phyloP scores from a whole-genome alignment of 2,797 vertebrate genomes.

The Rhinella marina region DNA sequence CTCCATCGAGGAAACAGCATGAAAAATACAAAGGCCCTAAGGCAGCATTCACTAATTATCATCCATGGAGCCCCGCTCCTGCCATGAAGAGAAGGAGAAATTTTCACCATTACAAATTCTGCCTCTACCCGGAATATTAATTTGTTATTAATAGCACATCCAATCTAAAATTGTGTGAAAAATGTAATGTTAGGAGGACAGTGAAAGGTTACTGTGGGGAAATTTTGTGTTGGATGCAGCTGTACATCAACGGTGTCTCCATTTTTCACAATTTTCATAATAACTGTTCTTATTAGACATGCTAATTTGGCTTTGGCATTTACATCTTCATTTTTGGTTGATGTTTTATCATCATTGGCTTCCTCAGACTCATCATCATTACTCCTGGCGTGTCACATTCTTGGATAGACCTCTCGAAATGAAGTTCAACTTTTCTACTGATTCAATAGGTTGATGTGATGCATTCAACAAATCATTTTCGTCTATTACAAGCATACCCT shows the following conservation, averaged over 20 bases:
- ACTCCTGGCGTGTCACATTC: constrained; percentile 33
- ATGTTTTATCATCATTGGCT: constrained; percentile 26
- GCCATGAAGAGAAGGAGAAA: background rate
- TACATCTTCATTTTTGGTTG: background rate
- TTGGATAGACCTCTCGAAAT: constrained; percentile 26
- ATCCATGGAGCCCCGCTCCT: background rate
- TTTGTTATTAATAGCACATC: background rate
- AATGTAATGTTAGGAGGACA: background rate
- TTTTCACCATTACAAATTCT: background rate
- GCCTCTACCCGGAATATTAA: background rate
- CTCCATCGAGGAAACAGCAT: background rate
- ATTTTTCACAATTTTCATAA: background rate
- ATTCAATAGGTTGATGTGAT: background rate
- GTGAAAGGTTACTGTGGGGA: background rate
- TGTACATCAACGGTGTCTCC: background rate
- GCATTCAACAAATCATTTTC: background rate
- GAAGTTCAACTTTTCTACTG: constrained; percentile 4
- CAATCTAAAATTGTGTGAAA: background rate
- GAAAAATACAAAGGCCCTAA: background rate
- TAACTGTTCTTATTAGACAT: constrained; percentile 24
- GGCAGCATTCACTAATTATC: background rate
- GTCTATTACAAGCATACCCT: background rate
- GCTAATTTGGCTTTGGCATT: constrained; percentile 37
- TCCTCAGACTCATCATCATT: constrained; percentile 31
- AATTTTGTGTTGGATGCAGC: background rate